phyloP scores from a whole-genome alignment of 2,888 invertebrate genomes.

The Formica aserva region DNA sequence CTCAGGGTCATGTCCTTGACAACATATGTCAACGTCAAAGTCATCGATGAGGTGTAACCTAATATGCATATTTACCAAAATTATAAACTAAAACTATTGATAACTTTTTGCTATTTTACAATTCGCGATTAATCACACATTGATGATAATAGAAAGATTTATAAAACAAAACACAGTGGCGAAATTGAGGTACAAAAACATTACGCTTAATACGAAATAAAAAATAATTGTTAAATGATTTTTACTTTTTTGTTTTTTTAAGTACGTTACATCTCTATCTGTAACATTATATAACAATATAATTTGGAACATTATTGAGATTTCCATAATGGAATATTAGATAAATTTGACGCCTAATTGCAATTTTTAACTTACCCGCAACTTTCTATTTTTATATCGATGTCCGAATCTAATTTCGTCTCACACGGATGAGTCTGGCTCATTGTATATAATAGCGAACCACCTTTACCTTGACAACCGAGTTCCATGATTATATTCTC shows the following conservation, averaged over 20 bases:
- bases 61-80: not conserved
- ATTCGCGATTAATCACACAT: not conserved
- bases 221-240: not conserved
- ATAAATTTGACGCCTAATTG: not conserved
- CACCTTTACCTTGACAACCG: constrained; percentile 85
- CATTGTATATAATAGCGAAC: constrained; percentile 78
- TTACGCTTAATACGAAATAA: not conserved
- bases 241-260: not conserved
- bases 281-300: not conserved
- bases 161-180: not conserved
- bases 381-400: constrained; percentile 79
- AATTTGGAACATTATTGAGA: not conserved
- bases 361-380: constrained; percentile 79
- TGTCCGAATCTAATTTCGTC: constrained; percentile 71
- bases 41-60: no score
- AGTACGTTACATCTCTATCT: constrained; percentile 6
- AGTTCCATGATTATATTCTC: constrained; percentile 88
- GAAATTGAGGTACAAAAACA: not conserved
- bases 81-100: not conserved
- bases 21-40: no score
- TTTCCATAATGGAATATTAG: not conserved
- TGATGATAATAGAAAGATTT: not conserved
- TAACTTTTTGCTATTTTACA: not conserved
- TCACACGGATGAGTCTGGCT: constrained; percentile 80
- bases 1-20: no score